These are phyloP conservation scores for Bombycilla garrulus DNA, from an alignment of 2,113 vertebrate species.

Conservation along the genomic window DNA sequence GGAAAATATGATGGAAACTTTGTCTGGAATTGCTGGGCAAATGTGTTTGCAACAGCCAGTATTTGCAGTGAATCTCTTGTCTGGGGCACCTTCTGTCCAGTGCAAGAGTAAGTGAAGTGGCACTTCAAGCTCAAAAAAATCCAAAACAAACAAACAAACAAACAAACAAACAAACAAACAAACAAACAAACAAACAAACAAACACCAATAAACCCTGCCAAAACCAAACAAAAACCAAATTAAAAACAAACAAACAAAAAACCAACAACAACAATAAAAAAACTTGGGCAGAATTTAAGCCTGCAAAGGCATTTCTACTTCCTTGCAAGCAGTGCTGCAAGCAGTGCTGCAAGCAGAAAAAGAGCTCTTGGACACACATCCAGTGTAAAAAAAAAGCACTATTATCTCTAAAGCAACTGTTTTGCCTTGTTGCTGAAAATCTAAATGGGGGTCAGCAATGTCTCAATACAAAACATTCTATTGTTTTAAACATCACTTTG, in stretches of 20 bases:
- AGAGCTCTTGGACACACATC: background rate
- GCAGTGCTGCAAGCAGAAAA: background rate
- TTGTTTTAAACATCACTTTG: slow-evolving; percentile 34
- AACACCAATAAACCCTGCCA: too few relatives aligned
- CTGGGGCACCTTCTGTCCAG: background rate
- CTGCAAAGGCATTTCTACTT: background rate
- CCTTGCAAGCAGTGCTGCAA: background rate
- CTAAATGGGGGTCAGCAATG: background rate
- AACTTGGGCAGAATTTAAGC: background rate
- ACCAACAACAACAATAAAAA: background rate
- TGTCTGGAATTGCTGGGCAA: background rate
- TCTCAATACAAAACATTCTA: background rate
- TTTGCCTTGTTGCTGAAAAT: background rate
- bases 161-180: background rate
- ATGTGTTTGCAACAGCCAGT: background rate
- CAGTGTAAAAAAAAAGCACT: background rate
- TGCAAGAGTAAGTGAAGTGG: background rate
- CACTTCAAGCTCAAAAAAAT: background rate
- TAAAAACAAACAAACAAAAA: too few relatives aligned
- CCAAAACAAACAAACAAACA: too few relatives aligned
- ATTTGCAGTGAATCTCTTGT: background rate
- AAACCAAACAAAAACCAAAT: background rate
- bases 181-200: too few relatives aligned
- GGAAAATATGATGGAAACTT: background rate
- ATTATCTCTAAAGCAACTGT: background rate